A percentile compares a stretch with the other conserved stretches of the same genome.
phyloP scores from a whole-genome alignment of 1,140 invertebrate species.

The Sogatella furcifera region DNA sequence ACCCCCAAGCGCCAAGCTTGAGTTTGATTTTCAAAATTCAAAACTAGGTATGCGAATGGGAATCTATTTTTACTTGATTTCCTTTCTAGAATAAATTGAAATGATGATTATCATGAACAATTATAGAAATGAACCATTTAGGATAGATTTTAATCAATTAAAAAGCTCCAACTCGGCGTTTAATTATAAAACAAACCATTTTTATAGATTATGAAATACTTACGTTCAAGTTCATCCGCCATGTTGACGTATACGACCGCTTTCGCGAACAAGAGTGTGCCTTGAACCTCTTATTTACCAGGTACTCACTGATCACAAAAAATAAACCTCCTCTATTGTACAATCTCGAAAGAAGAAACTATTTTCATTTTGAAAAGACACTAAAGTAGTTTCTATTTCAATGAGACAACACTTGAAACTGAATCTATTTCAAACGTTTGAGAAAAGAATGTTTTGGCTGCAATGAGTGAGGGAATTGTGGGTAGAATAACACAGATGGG shows the following conservation, averaged over 20 bases:
- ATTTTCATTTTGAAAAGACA: background rate
- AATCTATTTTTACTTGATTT: no score
- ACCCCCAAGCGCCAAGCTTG: background rate
- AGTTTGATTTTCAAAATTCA: conserved; percentile 10
- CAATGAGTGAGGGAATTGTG: background rate
- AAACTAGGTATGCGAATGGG: background rate
- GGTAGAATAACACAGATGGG: background rate
- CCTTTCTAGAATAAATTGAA: no score
- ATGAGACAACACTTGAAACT: background rate
- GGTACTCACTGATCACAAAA: background rate
- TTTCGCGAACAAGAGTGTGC: background rate
- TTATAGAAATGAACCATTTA: no score
- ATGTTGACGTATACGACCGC: conserved; percentile 21
- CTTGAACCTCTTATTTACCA: background rate
- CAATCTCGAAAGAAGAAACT: background rate
- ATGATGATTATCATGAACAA: no score
- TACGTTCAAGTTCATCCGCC: conserved; percentile 28
- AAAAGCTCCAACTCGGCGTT: no score
- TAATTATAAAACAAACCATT: no score
- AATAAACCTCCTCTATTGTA: background rate
- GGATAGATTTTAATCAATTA: no score
- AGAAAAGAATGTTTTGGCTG: background rate
- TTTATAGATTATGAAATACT: conserved; percentile 12
- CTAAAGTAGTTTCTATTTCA: no score
- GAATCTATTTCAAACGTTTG: background rate